Conservation (phyloP, 2,888 invertebrate species). For the Drosophila aldrichi region DNA sequence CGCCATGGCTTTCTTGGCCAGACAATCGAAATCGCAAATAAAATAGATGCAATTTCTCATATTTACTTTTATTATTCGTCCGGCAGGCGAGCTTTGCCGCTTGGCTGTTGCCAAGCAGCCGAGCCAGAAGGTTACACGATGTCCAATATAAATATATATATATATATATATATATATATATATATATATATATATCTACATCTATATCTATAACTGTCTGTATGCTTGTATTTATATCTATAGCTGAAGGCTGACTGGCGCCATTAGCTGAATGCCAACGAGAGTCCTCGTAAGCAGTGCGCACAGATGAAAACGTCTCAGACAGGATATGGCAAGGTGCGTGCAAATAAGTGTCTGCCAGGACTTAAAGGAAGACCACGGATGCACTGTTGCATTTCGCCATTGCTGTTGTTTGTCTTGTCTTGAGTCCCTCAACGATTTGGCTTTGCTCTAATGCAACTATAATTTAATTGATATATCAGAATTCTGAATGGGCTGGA, state of each 20-base stretch:
- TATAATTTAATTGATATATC: slow-evolving; percentile 32
- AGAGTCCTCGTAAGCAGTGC: slow-evolving; percentile 34
- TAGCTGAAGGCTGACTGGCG: slow-evolving; percentile 37
- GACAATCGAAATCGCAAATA: slow-evolving; percentile 61
- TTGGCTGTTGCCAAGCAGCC: slow-evolving; percentile 42
- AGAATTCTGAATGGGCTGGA: slow-evolving; percentile 19
- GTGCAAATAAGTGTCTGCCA: slow-evolving; percentile 59
- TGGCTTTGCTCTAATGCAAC: slow-evolving; percentile 15
- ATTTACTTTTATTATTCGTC: slow-evolving; percentile 66
- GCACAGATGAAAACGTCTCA: slow-evolving; percentile 37
- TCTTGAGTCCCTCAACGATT: neutral
- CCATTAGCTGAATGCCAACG: slow-evolving; percentile 39
- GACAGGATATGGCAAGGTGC: slow-evolving; percentile 48
- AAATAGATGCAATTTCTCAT: slow-evolving; percentile 67
- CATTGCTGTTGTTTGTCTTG: neutral
- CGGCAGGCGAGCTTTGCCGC: slow-evolving; percentile 21
- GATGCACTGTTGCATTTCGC: neutral
- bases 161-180: slow-evolving; percentile 15
- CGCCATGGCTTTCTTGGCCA: slow-evolving; percentile 49
- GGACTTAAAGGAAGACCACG: slow-evolving; percentile 5
- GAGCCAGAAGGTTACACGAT: slow-evolving; percentile 62
- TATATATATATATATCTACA: slow-evolving; percentile 14
- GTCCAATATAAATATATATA: no score
- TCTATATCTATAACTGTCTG: slow-evolving; percentile 5
- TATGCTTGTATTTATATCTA: slow-evolving; percentile 9